These are phyloP conservation scores for Brachyopa scutellaris DNA, from an alignment of 2,888 invertebrate genomes.

Conservation along the genomic window DNA sequence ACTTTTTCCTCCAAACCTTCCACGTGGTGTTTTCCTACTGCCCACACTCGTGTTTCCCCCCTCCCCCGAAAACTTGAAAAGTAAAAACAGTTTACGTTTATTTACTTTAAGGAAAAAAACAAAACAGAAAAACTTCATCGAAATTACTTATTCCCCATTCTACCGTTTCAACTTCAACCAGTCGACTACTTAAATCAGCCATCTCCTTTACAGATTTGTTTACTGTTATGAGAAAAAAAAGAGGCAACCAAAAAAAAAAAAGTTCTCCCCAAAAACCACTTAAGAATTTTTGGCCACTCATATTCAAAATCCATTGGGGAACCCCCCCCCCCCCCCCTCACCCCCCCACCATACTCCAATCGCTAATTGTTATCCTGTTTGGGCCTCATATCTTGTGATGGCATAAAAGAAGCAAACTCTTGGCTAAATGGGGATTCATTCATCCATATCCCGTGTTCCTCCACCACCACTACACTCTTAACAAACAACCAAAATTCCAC, in stretches of 20 bases:
- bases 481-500: neutral
- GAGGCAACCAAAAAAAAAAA: neutral
- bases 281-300: constrained; percentile 36
- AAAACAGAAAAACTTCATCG: constrained; percentile 6
- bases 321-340: neutral
- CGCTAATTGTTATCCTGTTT: constrained; percentile 39
- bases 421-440: constrained; percentile 42
- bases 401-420: constrained; percentile 44
- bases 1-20: too few relatives aligned
- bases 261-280: constrained; percentile 37
- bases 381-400: constrained; percentile 26
- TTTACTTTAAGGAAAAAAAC: too few relatives aligned
- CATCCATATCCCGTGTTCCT: constrained; percentile 14
- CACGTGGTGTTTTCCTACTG: too few relatives aligned
- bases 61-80: too few relatives aligned
- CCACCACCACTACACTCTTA: neutral
- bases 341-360: neutral
- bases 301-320: constrained; percentile 57
- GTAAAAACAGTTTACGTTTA: too few relatives aligned
- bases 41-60: too few relatives aligned
- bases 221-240: constrained; percentile 1
- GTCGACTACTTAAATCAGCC: constrained; percentile 8
- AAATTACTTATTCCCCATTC: constrained; percentile 11
- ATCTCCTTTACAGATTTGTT: neutral
- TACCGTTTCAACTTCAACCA: neutral